Conservation (phyloP, 2,113 vertebrate species). For the Lagenorhynchus albirostris region DNA sequence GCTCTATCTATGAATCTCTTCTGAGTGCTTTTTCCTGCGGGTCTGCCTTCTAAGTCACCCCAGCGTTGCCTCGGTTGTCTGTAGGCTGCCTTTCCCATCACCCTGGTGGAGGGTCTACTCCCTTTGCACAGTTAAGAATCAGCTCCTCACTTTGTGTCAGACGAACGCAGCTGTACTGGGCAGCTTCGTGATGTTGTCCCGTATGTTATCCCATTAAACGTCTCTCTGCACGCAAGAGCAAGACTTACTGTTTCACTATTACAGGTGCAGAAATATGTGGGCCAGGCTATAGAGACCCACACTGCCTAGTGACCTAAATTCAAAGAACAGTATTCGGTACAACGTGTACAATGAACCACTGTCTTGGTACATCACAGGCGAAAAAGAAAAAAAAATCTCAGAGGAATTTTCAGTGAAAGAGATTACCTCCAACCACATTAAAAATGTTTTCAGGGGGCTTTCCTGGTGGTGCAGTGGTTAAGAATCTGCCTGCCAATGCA, state of each 20-base stretch:
- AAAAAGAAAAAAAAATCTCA: neutral
- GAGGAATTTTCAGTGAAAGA: neutral
- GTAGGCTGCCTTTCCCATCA: neutral
- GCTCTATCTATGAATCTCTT: accelerated
- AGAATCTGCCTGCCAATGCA: too few relatives aligned
- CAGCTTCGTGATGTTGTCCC: neutral
- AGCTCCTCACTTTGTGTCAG: neutral
- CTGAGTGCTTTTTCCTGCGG: neutral
- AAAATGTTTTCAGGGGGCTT: neutral
- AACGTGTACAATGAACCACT: neutral
- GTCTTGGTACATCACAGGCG: neutral
- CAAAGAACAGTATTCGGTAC: neutral
- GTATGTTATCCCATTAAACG: too few relatives aligned
- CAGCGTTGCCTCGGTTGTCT: neutral
- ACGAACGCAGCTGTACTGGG: neutral
- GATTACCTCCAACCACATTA: neutral
- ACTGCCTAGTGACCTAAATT: neutral
- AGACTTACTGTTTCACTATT: too few relatives aligned
- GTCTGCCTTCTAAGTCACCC: neutral
- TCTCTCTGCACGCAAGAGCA: neutral
- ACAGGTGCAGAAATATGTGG: neutral
- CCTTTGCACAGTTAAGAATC: neutral
- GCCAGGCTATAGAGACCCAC: neutral
- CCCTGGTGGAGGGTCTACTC: neutral
- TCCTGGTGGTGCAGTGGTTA: neutral